phyloP scores from a whole-genome alignment of 37 sponge, comb jelly and placozoan genomes.

The Beroe forskalii region DNA sequence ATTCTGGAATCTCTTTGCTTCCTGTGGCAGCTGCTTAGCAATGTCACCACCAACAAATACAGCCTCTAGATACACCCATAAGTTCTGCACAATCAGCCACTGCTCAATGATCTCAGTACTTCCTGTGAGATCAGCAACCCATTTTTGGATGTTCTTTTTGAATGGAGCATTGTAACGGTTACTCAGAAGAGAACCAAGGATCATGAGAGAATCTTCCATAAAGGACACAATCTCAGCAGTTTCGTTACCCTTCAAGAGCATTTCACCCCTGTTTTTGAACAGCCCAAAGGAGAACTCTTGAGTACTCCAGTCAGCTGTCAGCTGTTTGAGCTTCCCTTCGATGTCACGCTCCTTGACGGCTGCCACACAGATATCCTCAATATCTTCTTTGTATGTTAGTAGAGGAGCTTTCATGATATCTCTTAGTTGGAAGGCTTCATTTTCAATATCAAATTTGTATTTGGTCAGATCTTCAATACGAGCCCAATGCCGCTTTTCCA shows the following conservation, averaged over 20 bases:
- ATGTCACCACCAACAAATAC: slow-evolving; percentile 99
- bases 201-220: slow-evolving; percentile 99
- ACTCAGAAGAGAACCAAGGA: slow-evolving; percentile 94
- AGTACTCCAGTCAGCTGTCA: slow-evolving; percentile 90
- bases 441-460: slow-evolving; percentile 89
- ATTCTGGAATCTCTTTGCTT: slow-evolving; percentile 94
- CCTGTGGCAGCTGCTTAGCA: slow-evolving; percentile 99
- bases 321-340: slow-evolving; percentile 93
- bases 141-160: slow-evolving; percentile 92
- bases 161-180: slow-evolving; percentile 99
- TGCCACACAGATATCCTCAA: slow-evolving; percentile 98
- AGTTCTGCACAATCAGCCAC: slow-evolving; percentile 97
- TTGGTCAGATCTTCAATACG: slow-evolving; percentile 85
- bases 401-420: slow-evolving; percentile 98
- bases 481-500: slow-evolving; percentile 95
- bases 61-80: slow-evolving; percentile 99
- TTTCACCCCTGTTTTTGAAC: slow-evolving; percentile 96
- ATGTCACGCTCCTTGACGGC: slow-evolving; percentile 99
- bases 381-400: slow-evolving; percentile 90
- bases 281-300: slow-evolving; percentile 80
- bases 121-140: slow-evolving; percentile 94
- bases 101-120: slow-evolving; percentile 96
- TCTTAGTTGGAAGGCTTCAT: slow-evolving; percentile 82
- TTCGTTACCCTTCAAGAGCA: slow-evolving; percentile 93
- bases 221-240: slow-evolving; percentile 87